A percentile compares a stretch with the other conserved stretches of the same genome.
Evolutionary conservation across 35 echinoderm and acorn worm species (phyloP).

Genomic region (Amphiura filiformis): DNA sequence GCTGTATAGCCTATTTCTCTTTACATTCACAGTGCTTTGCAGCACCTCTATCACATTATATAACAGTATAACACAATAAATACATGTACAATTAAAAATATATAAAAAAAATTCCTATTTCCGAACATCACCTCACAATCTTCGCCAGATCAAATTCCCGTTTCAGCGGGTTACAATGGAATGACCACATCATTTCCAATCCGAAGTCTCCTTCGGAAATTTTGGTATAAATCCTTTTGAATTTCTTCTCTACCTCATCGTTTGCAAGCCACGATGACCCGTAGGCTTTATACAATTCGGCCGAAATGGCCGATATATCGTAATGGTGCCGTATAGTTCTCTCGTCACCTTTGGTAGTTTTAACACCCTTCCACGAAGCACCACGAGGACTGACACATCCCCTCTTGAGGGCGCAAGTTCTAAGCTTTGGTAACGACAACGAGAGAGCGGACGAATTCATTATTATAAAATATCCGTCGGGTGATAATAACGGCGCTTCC

Average conservation of each 20-base stretch:
- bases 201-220: conserved; percentile 11
- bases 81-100: too few species aligned
- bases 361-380: neutral
- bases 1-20: too few species aligned
- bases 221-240: conserved; percentile 3
- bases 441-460: conserved; percentile 7
- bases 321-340: conserved; percentile 3
- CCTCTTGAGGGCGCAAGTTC: neutral
- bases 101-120: too few species aligned
- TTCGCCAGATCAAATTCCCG: conserved; percentile 19
- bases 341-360: neutral
- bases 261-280: neutral
- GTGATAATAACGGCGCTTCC: neutral
- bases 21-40: too few species aligned
- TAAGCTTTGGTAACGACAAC: neutral
- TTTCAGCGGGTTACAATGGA: conserved; percentile 43
- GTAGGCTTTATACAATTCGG: conserved; percentile 9
- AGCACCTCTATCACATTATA: too few species aligned
- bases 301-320: conserved; percentile 13
- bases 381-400: conserved; percentile 23
- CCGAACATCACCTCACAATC: neutral
- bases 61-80: too few species aligned
- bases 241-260: neutral
- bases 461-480: conserved; percentile 1
- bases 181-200: conserved; percentile 16